A percentile compares a stretch with the other conserved stretches of the same genome.
Conservation (phyloP, 2,888 invertebrate species). For the Apamea sordens region DNA sequence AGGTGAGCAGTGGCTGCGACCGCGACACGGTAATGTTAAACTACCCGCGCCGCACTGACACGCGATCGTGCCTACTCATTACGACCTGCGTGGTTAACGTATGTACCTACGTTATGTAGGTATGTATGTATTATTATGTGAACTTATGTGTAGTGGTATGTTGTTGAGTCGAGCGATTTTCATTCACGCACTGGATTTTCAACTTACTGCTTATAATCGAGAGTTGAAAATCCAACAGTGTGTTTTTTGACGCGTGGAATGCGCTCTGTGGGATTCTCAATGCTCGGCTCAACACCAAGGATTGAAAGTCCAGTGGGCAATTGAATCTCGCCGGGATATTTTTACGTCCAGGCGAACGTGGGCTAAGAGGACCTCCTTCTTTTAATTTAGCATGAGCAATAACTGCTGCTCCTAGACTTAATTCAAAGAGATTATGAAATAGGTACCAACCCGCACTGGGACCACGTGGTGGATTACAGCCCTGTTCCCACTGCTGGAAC, state of each 20-base stretch:
- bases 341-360: no score
- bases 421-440: not conserved
- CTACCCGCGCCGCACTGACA: slow-evolving; percentile 39
- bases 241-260: no score
- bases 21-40: slow-evolving; percentile 39
- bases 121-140: not conserved
- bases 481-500: no score
- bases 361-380: no score
- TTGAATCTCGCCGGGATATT: no score
- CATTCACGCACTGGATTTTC: no score
- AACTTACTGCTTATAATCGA: not conserved
- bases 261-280: no score
- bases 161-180: not conserved
- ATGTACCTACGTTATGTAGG: slow-evolving; percentile 1
- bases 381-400: not conserved
- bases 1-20: slow-evolving; percentile 52
- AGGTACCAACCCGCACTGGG: not conserved
- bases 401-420: no score
- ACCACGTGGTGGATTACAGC: no score
- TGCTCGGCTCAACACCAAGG: no score
- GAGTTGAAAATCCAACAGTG: not conserved
- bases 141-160: not conserved
- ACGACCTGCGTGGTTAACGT: slow-evolving; percentile 34
- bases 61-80: slow-evolving; percentile 55
- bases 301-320: no score